Base-by-base conservation (phyloP, 2,888 invertebrate genomes). In the Loripinus fragilis region DNA sequence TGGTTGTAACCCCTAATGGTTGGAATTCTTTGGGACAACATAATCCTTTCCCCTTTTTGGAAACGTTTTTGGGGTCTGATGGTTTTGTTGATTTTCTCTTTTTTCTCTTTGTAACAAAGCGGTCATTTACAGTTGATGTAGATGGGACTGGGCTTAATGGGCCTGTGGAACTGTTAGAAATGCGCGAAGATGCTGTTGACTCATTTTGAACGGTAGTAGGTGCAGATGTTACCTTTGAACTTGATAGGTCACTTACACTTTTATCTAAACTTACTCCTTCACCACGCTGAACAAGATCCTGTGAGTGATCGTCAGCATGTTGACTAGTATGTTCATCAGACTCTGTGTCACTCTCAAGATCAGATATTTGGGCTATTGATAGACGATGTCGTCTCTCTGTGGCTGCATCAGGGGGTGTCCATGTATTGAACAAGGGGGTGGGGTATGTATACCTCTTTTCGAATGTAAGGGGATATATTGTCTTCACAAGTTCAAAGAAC, bases 401-500 rank as follows among this genome's bases (percentile, higher is more conserved):
- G 3, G 25, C 52, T 7, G 2, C 8, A 25, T 23, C 23, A 12
- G 33, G 60, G 1, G 60, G 60, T 10, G 60, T 60, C 60, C 60
- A 60, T 12, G 30, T 60, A 2, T 60, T 10, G 33, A 60, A 60
- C 3, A 55, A 28, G 2, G 60, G 30, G 8, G 7, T 33, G 2
- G 33, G 10, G 60, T 60, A 60, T 20, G 30, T 33, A 1, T 12
- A 33, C 10, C 20, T 17, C 10, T 23, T 30, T 1, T 30, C 20
- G 20, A 8, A 33, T 12, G 30, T 20, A 10, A 60, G 17, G 3
- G 33, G 30, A 60, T 60, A 60, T 12, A 60, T 20, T 2, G 60
- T 33, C 33, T 60, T 60, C 5, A 60, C 60, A 17, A 60, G 60
- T 5, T 60, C 60, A 60, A 60, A 60, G 33, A 60, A 60, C 3